These are phyloP conservation scores for Plusia festucae DNA, from an alignment of 2,888 invertebrate genomes.

Conservation along the genomic window DNA sequence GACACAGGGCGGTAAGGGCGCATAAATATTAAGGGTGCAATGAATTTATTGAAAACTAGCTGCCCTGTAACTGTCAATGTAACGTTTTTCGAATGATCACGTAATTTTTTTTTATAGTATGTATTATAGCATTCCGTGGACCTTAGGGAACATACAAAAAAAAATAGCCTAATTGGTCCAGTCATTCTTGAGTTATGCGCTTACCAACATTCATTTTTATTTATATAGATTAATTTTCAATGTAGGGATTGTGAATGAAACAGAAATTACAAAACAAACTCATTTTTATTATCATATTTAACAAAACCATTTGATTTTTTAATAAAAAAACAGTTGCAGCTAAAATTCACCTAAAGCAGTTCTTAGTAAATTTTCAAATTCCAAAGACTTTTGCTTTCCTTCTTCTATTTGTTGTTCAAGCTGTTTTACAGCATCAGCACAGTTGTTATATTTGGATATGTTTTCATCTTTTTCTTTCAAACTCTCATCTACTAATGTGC, in stretches of 20 bases:
- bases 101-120: too few relatives aligned
- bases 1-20: too few relatives aligned
- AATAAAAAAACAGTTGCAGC: slow-evolving; percentile 55
- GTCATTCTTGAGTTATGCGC: too few relatives aligned
- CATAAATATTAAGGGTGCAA: too few relatives aligned
- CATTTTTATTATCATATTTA: slow-evolving; percentile 52
- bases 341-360: slow-evolving; percentile 79
- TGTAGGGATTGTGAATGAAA: slow-evolving; percentile 9
- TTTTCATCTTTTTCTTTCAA: slow-evolving; percentile 74
- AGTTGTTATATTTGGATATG: slow-evolving; percentile 75
- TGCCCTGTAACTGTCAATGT: too few relatives aligned
- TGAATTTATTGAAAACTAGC: too few relatives aligned
- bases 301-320: slow-evolving; percentile 50
- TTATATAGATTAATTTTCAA: too few relatives aligned
- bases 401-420: slow-evolving; percentile 85
- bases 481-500: slow-evolving; percentile 76
- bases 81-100: too few relatives aligned
- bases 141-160: too few relatives aligned
- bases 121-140: too few relatives aligned
- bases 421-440: slow-evolving; percentile 78
- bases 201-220: too few relatives aligned
- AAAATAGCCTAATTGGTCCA: too few relatives aligned
- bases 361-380: slow-evolving; percentile 84
- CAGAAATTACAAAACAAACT: slow-evolving; percentile 27
- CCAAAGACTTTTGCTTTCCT: slow-evolving; percentile 81